These are phyloP conservation scores for Chloroceryle amazona DNA, from an alignment of 2,797 vertebrate species.

Conservation along the genomic window DNA sequence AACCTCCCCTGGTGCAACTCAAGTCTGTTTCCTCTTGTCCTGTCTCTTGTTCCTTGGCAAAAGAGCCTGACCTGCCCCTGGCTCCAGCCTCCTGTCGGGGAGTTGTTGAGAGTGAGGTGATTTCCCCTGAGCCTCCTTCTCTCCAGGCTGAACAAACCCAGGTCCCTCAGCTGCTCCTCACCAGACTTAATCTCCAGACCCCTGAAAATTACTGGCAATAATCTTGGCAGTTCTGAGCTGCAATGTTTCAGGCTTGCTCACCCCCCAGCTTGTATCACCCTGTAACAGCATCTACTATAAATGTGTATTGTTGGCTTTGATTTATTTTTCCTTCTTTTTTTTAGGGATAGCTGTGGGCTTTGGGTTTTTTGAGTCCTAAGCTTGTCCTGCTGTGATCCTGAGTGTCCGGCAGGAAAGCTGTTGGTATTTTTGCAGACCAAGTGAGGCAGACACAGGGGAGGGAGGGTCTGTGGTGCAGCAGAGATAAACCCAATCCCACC, in stretches of 20 bases:
- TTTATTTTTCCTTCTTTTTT: not conserved
- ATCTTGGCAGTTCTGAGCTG: not conserved
- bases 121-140: not conserved
- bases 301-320: rapidly evolving
- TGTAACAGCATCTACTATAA: not conserved
- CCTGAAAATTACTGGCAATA: not conserved
- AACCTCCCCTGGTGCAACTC: not conserved
- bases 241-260: not conserved
- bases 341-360: not conserved
- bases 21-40: not conserved
- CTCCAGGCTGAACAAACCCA: not conserved
- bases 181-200: not conserved
- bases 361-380: not conserved
- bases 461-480: not conserved
- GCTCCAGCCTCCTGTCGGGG: not conserved
- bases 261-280: not conserved
- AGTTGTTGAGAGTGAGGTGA: not conserved
- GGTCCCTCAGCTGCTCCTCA: not conserved
- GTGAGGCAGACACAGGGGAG: not conserved
- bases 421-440: not conserved
- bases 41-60: not conserved
- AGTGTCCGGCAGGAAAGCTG: not conserved
- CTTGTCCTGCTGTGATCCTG: not conserved
- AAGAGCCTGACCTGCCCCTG: not conserved
- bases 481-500: not conserved